Conservation (phyloP, 2,888 invertebrate genomes). For the Euzophera pinguis region DNA sequence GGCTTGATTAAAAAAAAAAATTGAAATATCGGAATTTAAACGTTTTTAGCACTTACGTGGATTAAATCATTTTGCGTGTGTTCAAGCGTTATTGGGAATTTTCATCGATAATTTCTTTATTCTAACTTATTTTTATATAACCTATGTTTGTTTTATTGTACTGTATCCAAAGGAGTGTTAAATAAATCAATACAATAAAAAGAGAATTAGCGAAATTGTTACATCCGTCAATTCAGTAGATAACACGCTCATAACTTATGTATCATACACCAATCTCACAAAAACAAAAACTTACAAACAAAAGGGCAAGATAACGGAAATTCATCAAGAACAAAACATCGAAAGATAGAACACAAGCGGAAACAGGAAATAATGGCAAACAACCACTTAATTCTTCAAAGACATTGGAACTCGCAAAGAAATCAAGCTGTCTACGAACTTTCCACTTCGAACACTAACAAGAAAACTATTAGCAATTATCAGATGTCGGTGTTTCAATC, state of each 20-base stretch:
- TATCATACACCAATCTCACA: background rate
- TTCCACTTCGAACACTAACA: conserved; percentile 56
- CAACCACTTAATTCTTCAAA: conserved; percentile 41
- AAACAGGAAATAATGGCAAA: conserved; percentile 33
- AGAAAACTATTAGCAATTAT: conserved; percentile 75
- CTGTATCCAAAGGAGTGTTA: too few relatives aligned
- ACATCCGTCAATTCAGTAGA: background rate
- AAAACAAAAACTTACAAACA: background rate
- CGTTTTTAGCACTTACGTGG: too few relatives aligned
- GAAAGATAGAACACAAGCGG: conserved; percentile 15
- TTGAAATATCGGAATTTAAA: too few relatives aligned
- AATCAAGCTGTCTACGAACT: conserved; percentile 55
- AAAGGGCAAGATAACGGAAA: conserved; percentile 1
- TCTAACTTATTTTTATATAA: too few relatives aligned
- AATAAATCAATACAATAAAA: too few relatives aligned
- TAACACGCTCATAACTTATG: background rate
- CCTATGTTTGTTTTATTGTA: too few relatives aligned
- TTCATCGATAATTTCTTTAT: too few relatives aligned
- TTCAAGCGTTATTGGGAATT: too few relatives aligned
- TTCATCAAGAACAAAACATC: conserved; percentile 13
- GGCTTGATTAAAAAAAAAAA: background rate
- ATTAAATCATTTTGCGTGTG: too few relatives aligned
- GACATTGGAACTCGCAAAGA: conserved; percentile 43
- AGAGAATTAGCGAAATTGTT: too few relatives aligned
- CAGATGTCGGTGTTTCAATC: conserved; percentile 68